phyloP scores from a whole-genome alignment of 1,140 invertebrate species.

The Anthonomus grandis region DNA sequence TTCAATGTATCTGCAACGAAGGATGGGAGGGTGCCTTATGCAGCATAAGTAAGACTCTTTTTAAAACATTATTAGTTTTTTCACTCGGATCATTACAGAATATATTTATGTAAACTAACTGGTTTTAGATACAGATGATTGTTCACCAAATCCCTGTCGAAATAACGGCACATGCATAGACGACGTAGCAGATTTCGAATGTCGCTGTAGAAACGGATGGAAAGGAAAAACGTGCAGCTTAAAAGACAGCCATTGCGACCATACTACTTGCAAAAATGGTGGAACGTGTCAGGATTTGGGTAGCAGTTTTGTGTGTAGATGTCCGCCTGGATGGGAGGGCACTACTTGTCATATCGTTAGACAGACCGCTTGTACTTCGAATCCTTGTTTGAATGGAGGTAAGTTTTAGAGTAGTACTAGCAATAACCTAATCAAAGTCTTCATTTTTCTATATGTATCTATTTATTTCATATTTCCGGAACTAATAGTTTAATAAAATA shows the following conservation, averaged over 20 bases:
- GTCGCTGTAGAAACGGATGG: conserved; percentile 73
- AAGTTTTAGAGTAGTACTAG: no score
- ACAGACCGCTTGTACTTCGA: conserved; percentile 68
- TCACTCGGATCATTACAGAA: no score
- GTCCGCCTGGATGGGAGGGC: conserved; percentile 65
- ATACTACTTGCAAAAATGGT: conserved; percentile 60
- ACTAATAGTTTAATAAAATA: no score
- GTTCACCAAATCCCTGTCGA: conserved; percentile 66
- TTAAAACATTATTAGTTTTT: conserved; percentile 1
- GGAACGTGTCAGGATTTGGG: conserved; percentile 66
- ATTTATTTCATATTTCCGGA: no score
- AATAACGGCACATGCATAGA: conserved; percentile 77
- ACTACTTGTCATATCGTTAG: conserved; percentile 66
- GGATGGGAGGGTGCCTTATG: conserved; percentile 65
- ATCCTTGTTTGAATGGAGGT: conserved; percentile 70
- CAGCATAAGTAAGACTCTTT: conserved; percentile 55
- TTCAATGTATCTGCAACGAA: conserved; percentile 73
- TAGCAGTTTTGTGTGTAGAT: conserved; percentile 61
- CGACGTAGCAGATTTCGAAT: conserved; percentile 69
- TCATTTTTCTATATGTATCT: no score
- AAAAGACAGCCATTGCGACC: conserved; percentile 62
- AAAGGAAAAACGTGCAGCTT: conserved; percentile 71
- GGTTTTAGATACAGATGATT: conserved; percentile 76
- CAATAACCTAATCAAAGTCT: no score
- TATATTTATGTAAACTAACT: not conserved